Percentiles rank a stretch among this genome's conserved stretches.
These are phyloP conservation scores for Mellivora capensis DNA, from an alignment of 2,113 vertebrate species.

Conservation along the genomic window DNA sequence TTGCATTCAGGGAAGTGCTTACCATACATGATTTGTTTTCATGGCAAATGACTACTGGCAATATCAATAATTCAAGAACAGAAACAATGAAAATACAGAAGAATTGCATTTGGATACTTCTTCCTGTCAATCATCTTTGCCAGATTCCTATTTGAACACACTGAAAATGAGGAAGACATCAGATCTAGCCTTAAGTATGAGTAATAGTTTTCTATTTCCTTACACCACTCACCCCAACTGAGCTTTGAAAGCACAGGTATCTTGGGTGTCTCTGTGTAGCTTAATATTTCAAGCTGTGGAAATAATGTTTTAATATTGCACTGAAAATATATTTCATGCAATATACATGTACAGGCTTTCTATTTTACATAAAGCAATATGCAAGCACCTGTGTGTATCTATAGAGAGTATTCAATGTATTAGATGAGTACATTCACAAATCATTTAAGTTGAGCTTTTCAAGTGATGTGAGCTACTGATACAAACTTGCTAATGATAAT, in stretches of 20 bases:
- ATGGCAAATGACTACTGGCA: conserved; percentile 82
- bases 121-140: conserved; percentile 79
- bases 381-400: conserved; percentile 64
- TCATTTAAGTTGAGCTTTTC: conserved; percentile 87
- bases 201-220: conserved; percentile 69
- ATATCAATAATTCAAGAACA: conserved; percentile 86
- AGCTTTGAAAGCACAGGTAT: conserved; percentile 59
- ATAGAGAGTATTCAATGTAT: conserved; percentile 74
- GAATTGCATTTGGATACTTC: conserved; percentile 78
- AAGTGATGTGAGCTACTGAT: conserved; percentile 83
- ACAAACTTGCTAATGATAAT: conserved; percentile 93
- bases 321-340: conserved; percentile 69
- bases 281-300: conserved; percentile 61
- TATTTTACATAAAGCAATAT: conserved; percentile 63
- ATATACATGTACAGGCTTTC: conserved; percentile 46
- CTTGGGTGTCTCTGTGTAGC: conserved; percentile 20
- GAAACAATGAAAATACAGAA: conserved; percentile 81
- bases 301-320: conserved; percentile 62
- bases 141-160: conserved; percentile 71
- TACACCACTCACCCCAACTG: conserved; percentile 38
- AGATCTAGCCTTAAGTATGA: conserved; percentile 57
- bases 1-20: conserved; percentile 56
- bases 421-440: conserved; percentile 85
- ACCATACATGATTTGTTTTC: conserved; percentile 78
- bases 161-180: conserved; percentile 75